phyloP scores from a whole-genome alignment of 2,797 vertebrate species.

The Acanthurus lineatus region DNA sequence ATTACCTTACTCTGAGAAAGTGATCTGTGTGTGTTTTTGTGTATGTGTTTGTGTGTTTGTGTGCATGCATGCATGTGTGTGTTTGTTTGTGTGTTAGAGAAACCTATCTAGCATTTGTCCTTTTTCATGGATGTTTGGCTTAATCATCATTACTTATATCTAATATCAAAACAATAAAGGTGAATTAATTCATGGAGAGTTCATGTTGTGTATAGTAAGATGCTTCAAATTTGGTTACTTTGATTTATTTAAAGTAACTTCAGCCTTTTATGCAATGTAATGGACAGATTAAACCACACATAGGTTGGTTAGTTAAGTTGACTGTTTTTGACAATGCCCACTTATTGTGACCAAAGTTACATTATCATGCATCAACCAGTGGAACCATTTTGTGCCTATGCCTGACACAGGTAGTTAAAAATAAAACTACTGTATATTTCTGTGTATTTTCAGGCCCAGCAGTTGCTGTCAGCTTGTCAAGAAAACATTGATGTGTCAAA shows the following conservation, averaged over 20 bases:
- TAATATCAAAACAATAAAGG: background rate
- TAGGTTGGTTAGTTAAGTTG: background rate
- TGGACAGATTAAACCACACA: background rate
- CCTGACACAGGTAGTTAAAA: background rate
- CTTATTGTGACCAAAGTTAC: background rate
- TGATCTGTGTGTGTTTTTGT: too few species aligned
- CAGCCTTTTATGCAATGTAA: too few species aligned
- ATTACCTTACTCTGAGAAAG: too few species aligned
- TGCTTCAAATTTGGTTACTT: background rate
- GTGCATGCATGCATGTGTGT: too few species aligned
- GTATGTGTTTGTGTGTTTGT: too few species aligned
- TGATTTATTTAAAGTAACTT: background rate
- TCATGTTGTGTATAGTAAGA: background rate
- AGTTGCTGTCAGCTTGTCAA: slow-evolving; percentile 95
- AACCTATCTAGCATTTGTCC: too few species aligned
- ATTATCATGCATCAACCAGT: background rate
- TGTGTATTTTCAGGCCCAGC: slow-evolving; percentile 91
- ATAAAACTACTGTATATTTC: background rate
- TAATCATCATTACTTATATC: too few species aligned
- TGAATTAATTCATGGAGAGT: too few species aligned
- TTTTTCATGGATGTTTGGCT: too few species aligned
- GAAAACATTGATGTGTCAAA: slow-evolving; percentile 98
- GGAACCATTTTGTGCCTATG: background rate
- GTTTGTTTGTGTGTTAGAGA: too few species aligned
- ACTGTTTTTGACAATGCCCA: background rate